phyloP scores from a whole-genome alignment of 2,797 vertebrate genomes.

The Anableps anableps region DNA sequence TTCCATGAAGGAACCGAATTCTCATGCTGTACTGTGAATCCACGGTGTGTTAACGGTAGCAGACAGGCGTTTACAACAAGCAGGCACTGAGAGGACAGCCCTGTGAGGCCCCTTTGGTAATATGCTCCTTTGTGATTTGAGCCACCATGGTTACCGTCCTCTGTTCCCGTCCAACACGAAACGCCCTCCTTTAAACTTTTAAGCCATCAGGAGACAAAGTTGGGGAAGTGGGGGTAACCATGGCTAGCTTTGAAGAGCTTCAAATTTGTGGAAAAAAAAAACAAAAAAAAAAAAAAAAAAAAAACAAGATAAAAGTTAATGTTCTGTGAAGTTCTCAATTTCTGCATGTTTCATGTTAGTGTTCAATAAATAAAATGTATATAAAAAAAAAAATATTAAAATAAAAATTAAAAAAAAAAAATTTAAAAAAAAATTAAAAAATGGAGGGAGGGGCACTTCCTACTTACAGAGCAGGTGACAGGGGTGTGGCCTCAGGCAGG shows the following conservation, averaged over 20 bases:
- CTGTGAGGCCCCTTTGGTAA: slow-evolving; percentile 74
- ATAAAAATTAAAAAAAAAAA: too few relatives aligned
- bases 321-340: slow-evolving; percentile 53
- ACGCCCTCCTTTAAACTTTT: slow-evolving; percentile 25
- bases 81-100: slow-evolving; percentile 80
- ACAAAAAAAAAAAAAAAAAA: slow-evolving; percentile 34
- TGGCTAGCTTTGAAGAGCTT: slow-evolving; percentile 53
- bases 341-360: slow-evolving; percentile 69
- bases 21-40: slow-evolving; percentile 62
- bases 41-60: slow-evolving; percentile 60
- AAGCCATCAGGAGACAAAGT: slow-evolving; percentile 18
- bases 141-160: slow-evolving; percentile 60
- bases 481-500: slow-evolving; percentile 96
- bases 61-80: slow-evolving; percentile 58
- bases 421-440: too few relatives aligned
- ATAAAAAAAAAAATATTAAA: too few relatives aligned
- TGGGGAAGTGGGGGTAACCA: slow-evolving; percentile 31
- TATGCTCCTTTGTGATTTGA: slow-evolving; percentile 35
- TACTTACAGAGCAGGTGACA: slow-evolving; percentile 99
- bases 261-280: slow-evolving; percentile 63
- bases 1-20: not conserved
- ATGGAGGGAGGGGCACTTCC: slow-evolving; percentile 91
- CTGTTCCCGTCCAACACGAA: slow-evolving; percentile 16
- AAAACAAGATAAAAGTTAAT: slow-evolving; percentile 48
- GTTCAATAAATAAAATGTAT: slow-evolving; percentile 67